Evolutionary conservation across 2,113 vertebrate genomes (phyloP).

Genomic region (Sander vitreus): DNA sequence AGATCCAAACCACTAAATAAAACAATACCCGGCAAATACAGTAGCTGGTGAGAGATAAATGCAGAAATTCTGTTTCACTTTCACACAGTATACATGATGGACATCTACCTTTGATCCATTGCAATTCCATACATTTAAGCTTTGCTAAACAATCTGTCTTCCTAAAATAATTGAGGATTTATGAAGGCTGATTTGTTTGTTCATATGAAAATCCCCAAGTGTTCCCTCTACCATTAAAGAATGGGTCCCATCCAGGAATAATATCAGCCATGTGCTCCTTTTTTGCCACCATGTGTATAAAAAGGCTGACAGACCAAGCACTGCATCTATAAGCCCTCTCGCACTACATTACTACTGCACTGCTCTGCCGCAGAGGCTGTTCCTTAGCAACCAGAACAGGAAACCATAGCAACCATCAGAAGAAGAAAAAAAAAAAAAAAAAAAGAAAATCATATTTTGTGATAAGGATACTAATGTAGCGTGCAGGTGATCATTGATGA

Average conservation of each 20-base stretch:
- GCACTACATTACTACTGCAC: conserved; percentile 81
- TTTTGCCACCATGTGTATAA: conserved; percentile 38
- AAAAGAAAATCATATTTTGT: conserved; percentile 70
- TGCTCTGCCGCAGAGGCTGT: conserved; percentile 88
- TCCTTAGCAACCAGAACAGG: conserved; percentile 93
- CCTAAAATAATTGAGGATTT: conserved; percentile 39
- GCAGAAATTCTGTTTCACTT: not conserved
- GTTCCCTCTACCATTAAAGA: conserved; percentile 11
- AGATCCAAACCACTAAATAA: not conserved
- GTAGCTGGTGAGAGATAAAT: not conserved
- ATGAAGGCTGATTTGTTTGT: conserved; percentile 38
- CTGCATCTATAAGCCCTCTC: conserved; percentile 59
- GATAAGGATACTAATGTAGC: conserved; percentile 78
- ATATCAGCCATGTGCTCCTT: conserved; percentile 58
- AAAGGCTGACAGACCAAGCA: conserved; percentile 67
- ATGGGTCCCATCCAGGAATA: conserved; percentile 24
- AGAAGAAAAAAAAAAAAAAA: conserved; percentile 52
- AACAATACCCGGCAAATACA: not conserved
- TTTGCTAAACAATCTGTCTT: conserved; percentile 19
- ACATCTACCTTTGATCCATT: not conserved
- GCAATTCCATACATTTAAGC: not conserved
- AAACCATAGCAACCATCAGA: conserved; percentile 88
- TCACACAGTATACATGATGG: not conserved
- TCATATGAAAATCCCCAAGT: conserved; percentile 21
- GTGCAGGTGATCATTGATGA: conserved; percentile 31